Evolutionary conservation across 2,888 invertebrate species (phyloP).

Genomic region (Scaptomyza tumidula): DNA sequence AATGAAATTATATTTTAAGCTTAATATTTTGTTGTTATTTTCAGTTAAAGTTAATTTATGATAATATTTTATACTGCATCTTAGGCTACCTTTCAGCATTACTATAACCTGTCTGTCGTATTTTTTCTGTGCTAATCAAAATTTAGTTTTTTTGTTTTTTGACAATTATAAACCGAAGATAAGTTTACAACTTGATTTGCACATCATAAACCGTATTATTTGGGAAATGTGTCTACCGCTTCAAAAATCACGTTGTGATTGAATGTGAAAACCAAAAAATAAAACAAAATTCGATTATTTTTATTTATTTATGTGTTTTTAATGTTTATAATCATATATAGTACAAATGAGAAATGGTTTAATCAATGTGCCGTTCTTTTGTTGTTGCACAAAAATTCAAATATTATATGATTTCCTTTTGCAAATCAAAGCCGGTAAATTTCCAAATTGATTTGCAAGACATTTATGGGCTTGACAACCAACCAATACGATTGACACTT

Average conservation of each 20-base stretch:
- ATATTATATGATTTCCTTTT: constrained; percentile 26
- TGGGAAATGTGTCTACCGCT: constrained; percentile 48
- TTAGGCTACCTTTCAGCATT: not conserved
- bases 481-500: constrained; percentile 20
- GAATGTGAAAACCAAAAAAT: constrained; percentile 31
- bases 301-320: not conserved
- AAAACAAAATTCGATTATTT: not conserved
- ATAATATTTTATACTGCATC: constrained; percentile 1
- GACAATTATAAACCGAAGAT: constrained; percentile 17
- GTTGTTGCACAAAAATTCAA: constrained; percentile 1
- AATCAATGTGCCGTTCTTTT: constrained; percentile 17
- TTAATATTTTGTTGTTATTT: not conserved
- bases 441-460: constrained; percentile 38
- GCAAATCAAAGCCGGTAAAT: constrained; percentile 13
- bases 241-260: constrained; percentile 38
- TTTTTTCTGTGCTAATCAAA: not conserved
- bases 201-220: constrained; percentile 59
- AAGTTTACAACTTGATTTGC: constrained; percentile 42
- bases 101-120: not conserved
- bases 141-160: constrained; percentile 49
- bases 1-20: too few species aligned
- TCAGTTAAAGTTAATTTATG: not conserved
- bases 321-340: not conserved
- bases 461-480: constrained; percentile 25
- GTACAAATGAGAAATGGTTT: not conserved